These are phyloP conservation scores for Troilus luridus DNA, from an alignment of 2,888 invertebrate genomes.

Conservation along the genomic window DNA sequence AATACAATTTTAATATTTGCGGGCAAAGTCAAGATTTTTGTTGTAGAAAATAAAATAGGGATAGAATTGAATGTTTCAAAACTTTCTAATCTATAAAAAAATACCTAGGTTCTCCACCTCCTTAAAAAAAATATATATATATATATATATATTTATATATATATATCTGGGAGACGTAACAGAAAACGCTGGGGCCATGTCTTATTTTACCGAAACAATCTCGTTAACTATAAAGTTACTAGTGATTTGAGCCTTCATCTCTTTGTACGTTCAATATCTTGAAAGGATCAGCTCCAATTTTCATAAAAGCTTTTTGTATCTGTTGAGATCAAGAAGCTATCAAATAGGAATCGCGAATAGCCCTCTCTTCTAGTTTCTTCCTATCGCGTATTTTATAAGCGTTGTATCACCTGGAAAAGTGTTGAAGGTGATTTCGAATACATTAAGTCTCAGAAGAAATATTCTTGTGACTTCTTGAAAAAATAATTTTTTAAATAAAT, in stretches of 20 bases:
- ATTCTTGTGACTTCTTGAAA: too few species aligned
- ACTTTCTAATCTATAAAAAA: too few species aligned
- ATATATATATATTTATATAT: too few species aligned
- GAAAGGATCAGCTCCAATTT: constrained; percentile 13
- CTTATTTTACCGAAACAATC: neutral
- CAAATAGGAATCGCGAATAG: neutral
- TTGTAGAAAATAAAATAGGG: too few species aligned
- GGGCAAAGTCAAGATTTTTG: too few species aligned
- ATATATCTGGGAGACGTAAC: neutral
- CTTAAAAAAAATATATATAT: too few species aligned
- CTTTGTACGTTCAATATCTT: constrained; percentile 1
- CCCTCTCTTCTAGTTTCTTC: neutral
- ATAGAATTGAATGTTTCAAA: too few species aligned
- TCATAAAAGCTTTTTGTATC: constrained; percentile 31
- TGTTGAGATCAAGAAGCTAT: neutral
- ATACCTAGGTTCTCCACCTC: too few species aligned
- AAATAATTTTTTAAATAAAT: too few species aligned
- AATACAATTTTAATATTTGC: too few species aligned
- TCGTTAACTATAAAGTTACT: constrained; percentile 12
- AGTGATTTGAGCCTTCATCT: neutral
- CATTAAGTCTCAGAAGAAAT: too few species aligned
- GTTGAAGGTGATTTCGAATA: neutral
- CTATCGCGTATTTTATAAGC: neutral
- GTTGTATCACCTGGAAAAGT: neutral
- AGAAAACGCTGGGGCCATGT: neutral